Evolutionary conservation across 1,140 invertebrate genomes (phyloP), one percentile per base, ranked within the genome.

Genomic region (Onthophagus taurus): DNA sequence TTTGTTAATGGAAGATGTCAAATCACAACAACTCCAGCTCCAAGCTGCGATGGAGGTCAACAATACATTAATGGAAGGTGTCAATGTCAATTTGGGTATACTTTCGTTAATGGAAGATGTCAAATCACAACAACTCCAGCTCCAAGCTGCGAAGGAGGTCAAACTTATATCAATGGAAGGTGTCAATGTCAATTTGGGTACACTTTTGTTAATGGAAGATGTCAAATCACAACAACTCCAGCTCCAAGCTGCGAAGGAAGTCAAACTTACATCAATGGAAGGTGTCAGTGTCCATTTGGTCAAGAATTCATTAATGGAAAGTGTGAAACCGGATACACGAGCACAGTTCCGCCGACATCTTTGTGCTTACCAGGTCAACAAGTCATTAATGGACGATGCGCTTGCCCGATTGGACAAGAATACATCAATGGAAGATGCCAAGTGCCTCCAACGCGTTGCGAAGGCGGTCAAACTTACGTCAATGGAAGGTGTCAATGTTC

Each of bases 381-480:
- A 36, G 19, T 20, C 11, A 20, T 26, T 26, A 26, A 26, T n/a
- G 24, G 24, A 26, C 7, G 7, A n/a, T 26, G 24, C n/a, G 12
- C 34, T 17, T 36, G 34, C 17, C 5, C 7, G 7, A 11, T 8
- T 3, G 34, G 34, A n/a, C 34, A 36, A 11, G 18, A 36, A 20
- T 36, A 36, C 14, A n/a, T 36, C 17, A 21, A 36, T 20, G 34
- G 34, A 36, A 36, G 34, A 20, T 36, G 34, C 23, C 34, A 36
- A 17, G 1, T 16, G 5, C 2, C 4, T 1, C 23, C 23, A n/a
- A 26, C 23, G n/a, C 6, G 6, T 26, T 26, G 23, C 23, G 6
- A n/a, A n/a, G 6, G 6, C 6, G n/a, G n/a, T n/a, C 23, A 26
- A 26, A 6, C 6, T 7, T 26, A 26, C 23, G n/a, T 26, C n/a